Evolutionary conservation across 2,113 vertebrate genomes (phyloP).

Genomic region (Tylochromis polylepis): DNA sequence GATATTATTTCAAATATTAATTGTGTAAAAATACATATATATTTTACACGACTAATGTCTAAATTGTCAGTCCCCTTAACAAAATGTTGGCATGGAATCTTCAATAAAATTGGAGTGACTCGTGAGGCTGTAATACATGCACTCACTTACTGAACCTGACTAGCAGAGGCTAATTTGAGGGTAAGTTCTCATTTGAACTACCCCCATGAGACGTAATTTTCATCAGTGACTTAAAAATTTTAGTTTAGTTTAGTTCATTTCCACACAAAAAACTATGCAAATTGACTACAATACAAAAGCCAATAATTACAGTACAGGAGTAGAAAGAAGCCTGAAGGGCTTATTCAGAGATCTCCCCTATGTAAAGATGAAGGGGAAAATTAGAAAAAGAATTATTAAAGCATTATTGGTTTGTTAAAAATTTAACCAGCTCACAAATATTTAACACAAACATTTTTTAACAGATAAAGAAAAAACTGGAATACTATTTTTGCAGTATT

Average conservation of each 20-base stretch:
- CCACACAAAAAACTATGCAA: not conserved
- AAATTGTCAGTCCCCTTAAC: not conserved
- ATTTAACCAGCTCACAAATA: not conserved
- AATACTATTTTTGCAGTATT: not conserved
- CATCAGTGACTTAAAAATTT: not conserved
- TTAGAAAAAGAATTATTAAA: not conserved
- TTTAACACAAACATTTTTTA: not conserved
- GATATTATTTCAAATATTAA: not conserved
- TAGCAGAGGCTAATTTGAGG: not conserved
- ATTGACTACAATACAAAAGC: not conserved
- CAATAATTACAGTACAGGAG: not conserved
- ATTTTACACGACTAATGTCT: not conserved
- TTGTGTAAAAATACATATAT: not conserved
- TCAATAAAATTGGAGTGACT: not conserved
- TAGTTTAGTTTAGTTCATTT: not conserved
- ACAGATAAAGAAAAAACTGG: not conserved
- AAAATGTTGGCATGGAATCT: not conserved
- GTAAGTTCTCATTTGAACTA: not conserved
- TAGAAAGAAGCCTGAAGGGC: not conserved
- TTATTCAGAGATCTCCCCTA: not conserved
- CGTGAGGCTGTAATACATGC: not conserved
- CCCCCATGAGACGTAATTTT: not conserved
- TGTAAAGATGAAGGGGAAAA: not conserved
- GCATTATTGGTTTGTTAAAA: not conserved
- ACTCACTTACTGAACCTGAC: not conserved